Percentiles rank a stretch among this genome's conserved stretches.
Conservation (phyloP, 2,113 vertebrate genomes). For the Macquaria australasica region DNA sequence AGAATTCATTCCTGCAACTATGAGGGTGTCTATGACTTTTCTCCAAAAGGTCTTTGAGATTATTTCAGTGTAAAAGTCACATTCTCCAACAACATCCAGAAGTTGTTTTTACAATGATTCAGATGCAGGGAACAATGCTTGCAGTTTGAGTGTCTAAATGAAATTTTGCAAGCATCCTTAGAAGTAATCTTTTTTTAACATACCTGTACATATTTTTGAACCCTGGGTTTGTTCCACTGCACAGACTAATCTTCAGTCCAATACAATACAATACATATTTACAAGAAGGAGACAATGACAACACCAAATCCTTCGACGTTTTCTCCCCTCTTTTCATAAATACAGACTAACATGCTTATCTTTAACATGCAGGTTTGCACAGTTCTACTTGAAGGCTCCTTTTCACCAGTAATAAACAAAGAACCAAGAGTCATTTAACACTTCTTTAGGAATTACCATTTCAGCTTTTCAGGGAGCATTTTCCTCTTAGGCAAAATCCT, state of each 20-base stretch:
- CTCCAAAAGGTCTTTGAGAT: background rate
- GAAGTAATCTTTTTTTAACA: conserved; percentile 48
- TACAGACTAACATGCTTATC: conserved; percentile 69
- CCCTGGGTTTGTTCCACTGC: conserved; percentile 35
- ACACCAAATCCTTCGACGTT: conserved; percentile 50
- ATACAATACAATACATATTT: no score
- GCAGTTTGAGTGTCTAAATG: background rate
- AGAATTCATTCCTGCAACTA: background rate
- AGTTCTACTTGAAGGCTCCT: conserved; percentile 63
- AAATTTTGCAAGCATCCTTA: conserved; percentile 19
- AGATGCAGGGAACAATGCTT: conserved; percentile 1
- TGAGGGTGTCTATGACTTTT: background rate
- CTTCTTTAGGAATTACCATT: conserved; percentile 66
- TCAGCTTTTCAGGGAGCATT: conserved; percentile 50
- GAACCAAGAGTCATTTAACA: conserved; percentile 61
- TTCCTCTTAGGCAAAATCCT: conserved; percentile 46
- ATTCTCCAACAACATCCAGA: background rate
- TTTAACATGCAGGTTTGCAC: conserved; percentile 64
- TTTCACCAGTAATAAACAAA: conserved; percentile 69
- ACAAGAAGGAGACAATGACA: conserved; percentile 51
- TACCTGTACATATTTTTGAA: conserved; percentile 39
- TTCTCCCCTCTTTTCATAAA: conserved; percentile 51
- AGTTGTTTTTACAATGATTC: conserved; percentile 15
- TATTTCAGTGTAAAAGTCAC: background rate
- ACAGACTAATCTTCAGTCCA: conserved; percentile 55